Evolutionary conservation across 2,797 vertebrate genomes (phyloP).

Genomic region (Anguilla obscura): DNA sequence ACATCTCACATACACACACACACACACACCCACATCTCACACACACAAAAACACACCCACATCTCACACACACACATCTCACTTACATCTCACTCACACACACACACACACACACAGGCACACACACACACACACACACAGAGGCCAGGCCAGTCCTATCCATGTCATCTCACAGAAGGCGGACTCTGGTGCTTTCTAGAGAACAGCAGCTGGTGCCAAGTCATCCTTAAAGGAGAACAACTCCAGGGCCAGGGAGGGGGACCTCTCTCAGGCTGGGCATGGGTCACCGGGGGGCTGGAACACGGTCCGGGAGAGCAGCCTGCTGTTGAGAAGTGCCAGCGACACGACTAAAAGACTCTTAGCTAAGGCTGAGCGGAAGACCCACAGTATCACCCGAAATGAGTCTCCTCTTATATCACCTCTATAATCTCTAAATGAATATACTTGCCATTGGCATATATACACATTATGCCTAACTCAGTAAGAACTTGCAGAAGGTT

Average conservation of each 20-base stretch:
- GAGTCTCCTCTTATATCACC: not conserved
- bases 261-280: not conserved
- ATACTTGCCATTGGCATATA: not conserved
- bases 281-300: constrained; percentile 11
- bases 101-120: not conserved
- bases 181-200: not conserved
- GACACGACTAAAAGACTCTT: not conserved
- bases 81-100: constrained; percentile 20
- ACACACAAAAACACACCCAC: constrained; percentile 27
- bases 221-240: constrained; percentile 42
- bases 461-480: not conserved
- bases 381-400: not conserved
- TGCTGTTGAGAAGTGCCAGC: constrained; percentile 8
- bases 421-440: not conserved
- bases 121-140: constrained; percentile 24
- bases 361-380: not conserved
- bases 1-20: not conserved
- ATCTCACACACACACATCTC: constrained; percentile 19
- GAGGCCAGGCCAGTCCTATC: constrained; percentile 29
- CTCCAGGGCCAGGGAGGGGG: not conserved
- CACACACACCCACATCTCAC: constrained; percentile 22
- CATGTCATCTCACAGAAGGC: constrained; percentile 18
- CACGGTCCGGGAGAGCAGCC: not conserved
- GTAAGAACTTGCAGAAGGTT: not conserved
- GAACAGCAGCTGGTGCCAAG: constrained; percentile 43